Percentiles rank a stretch among this genome's conserved stretches.
These are phyloP conservation scores for Polypterus senegalus DNA, from an alignment of 2,113 vertebrate species.

Conservation along the genomic window DNA sequence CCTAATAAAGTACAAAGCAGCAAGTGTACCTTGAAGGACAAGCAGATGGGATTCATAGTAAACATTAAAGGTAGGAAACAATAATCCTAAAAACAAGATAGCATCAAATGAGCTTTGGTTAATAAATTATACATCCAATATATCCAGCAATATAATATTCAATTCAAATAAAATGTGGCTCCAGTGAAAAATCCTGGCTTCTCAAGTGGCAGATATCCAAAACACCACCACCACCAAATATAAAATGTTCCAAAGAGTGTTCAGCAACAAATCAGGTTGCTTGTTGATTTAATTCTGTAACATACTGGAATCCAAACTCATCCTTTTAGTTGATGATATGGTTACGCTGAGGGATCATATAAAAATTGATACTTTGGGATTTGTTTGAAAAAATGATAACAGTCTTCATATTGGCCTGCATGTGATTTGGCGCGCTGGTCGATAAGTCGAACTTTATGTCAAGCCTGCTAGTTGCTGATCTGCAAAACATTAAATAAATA, in stretches of 20 bases:
- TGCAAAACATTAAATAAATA: too few relatives aligned
- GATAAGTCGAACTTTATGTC: too few relatives aligned
- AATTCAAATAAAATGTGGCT: constrained; percentile 18
- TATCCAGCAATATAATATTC: constrained; percentile 23
- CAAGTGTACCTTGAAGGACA: constrained; percentile 59
- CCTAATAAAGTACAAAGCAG: constrained; percentile 67
- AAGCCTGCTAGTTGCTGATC: too few relatives aligned
- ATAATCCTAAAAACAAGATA: constrained; percentile 35
- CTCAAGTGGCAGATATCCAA: constrained; percentile 20
- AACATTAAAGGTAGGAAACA: constrained; percentile 35
- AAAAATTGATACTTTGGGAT: constrained; percentile 38
- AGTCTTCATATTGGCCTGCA: constrained; percentile 28
- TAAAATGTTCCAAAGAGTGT: constrained; percentile 17
- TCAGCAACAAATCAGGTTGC: constrained; percentile 13
- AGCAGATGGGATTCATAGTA: constrained; percentile 54
- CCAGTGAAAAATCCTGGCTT: constrained; percentile 24
- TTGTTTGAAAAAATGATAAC: constrained; percentile 32
- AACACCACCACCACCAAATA: constrained; percentile 40
- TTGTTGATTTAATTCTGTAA: constrained; percentile 30
- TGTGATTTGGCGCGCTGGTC: constrained; percentile 28
- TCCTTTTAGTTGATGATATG: constrained; percentile 29
- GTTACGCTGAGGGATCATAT: constrained; percentile 26
- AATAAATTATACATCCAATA: constrained; percentile 28
- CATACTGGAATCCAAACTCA: constrained; percentile 13
- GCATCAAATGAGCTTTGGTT: constrained; percentile 24